Evolutionary conservation across 2,113 vertebrate species (phyloP).

Genomic region (Limanda limanda): DNA sequence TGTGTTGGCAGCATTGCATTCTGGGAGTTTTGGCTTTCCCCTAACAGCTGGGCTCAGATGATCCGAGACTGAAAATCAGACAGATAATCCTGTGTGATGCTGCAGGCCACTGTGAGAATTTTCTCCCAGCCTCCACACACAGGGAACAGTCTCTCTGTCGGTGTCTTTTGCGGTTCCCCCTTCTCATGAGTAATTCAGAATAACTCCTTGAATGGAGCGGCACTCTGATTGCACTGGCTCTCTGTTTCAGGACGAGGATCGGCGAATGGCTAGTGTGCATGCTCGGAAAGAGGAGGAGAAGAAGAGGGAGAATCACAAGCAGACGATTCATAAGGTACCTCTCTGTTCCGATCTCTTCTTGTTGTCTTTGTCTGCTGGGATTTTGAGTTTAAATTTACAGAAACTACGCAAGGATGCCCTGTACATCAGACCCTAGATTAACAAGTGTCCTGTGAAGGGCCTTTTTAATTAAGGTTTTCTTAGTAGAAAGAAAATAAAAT

Average conservation of each 20-base stretch:
- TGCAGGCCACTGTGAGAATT: conserved; percentile 50
- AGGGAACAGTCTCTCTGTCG: conserved; percentile 32
- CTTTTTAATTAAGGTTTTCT: neutral
- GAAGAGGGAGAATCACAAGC: conserved; percentile 94
- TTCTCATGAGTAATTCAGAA: conserved; percentile 65
- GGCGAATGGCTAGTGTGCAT: conserved; percentile 92
- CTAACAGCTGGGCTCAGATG: conserved; percentile 74
- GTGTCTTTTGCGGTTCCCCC: conserved; percentile 47
- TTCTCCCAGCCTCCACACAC: conserved; percentile 36
- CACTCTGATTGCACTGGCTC: conserved; percentile 59
- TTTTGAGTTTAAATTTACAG: conserved; percentile 1
- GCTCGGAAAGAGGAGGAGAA: conserved; percentile 97
- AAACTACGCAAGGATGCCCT: neutral
- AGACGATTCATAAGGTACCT: conserved; percentile 92
- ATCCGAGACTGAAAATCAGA: conserved; percentile 69
- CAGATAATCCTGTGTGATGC: conserved; percentile 75
- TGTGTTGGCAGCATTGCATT: conserved; percentile 75
- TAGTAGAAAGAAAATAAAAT: too few species aligned
- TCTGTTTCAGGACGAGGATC: conserved; percentile 94
- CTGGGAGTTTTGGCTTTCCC: conserved; percentile 74
- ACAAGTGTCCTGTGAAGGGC: neutral
- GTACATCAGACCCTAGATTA: neutral
- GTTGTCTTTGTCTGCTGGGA: conserved; percentile 27
- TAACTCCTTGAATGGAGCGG: conserved; percentile 64
- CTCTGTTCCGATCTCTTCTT: neutral